Evolutionary conservation across 2,888 invertebrate genomes (phyloP).

Genomic region (Volucella inanis): DNA sequence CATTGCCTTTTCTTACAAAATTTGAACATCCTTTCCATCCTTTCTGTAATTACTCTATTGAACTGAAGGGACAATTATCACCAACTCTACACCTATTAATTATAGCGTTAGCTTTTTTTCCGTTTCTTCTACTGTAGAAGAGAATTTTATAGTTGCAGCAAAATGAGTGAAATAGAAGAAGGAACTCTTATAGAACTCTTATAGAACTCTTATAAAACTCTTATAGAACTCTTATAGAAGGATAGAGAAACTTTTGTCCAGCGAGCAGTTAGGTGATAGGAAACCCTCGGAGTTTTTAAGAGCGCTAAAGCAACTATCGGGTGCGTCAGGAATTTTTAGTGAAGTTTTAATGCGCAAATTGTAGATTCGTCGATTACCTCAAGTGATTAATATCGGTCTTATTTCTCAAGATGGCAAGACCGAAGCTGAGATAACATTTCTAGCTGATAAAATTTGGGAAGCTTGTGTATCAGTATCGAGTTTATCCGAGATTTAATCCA

Average conservation of each 20-base stretch:
- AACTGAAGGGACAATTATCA: no score
- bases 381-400: constrained; percentile 26
- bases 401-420: constrained; percentile 11
- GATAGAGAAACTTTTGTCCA: not conserved
- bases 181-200: not conserved
- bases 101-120: no score
- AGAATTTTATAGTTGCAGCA: no score
- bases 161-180: no score
- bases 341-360: constrained; percentile 15
- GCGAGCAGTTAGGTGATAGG: constrained; percentile 7
- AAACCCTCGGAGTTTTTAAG: constrained; percentile 23
- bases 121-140: no score
- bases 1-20: no score
- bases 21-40: no score
- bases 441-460: constrained; percentile 45
- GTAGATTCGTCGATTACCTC: constrained; percentile 23
- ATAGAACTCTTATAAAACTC: no score
- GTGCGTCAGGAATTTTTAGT: constrained; percentile 1
- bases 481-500: not conserved
- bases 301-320: not conserved
- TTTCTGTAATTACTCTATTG: no score
- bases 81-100: no score
- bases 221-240: not conserved
- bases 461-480: not conserved
- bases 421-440: constrained; percentile 1